Percentiles rank a stretch among this genome's conserved stretches.
These are phyloP conservation scores for Nomada hirtipes DNA, from an alignment of 2,888 invertebrate genomes.

Conservation along the genomic window DNA sequence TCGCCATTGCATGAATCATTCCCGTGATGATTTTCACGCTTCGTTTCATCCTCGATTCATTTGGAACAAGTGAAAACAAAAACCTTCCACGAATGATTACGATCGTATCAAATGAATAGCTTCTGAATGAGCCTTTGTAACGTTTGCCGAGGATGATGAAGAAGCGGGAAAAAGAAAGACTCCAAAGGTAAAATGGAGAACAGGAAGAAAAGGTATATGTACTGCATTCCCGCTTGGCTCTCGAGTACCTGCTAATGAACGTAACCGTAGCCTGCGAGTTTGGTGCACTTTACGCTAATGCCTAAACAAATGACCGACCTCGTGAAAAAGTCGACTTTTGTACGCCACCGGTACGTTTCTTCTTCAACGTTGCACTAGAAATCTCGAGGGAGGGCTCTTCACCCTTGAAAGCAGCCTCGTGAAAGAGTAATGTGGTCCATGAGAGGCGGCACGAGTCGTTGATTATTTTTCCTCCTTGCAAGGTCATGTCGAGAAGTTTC, in stretches of 20 bases:
- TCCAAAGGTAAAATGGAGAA: slow-evolving; percentile 19
- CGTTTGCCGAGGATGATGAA: not conserved
- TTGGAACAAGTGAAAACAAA: slow-evolving; percentile 24
- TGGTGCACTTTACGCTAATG: slow-evolving; percentile 56
- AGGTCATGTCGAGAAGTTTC: slow-evolving; percentile 39
- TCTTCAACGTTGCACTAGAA: slow-evolving; percentile 45
- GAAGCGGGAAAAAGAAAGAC: not conserved
- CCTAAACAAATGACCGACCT: slow-evolving; percentile 59
- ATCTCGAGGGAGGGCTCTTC: slow-evolving; percentile 40
- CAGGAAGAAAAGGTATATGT: slow-evolving; percentile 31
- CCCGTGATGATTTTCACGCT: slow-evolving; percentile 61
- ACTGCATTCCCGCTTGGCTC: slow-evolving; percentile 40
- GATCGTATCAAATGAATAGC: not conserved
- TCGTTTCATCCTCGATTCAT: slow-evolving; percentile 27
- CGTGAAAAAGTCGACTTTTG: slow-evolving; percentile 50
- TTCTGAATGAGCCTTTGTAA: not conserved
- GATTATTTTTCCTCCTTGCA: slow-evolving; percentile 44
- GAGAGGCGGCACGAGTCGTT: slow-evolving; percentile 40
- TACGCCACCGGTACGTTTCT: slow-evolving; percentile 7
- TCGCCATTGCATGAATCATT: slow-evolving; percentile 36
- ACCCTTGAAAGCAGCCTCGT: slow-evolving; percentile 47
- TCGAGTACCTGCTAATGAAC: slow-evolving; percentile 65
- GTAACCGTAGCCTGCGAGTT: slow-evolving; percentile 45
- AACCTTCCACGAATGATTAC: not conserved
- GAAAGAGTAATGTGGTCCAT: slow-evolving; percentile 48